Evolutionary conservation across 2,113 vertebrate genomes (phyloP).

Genomic region (Kobus ellipsiprymnus): DNA sequence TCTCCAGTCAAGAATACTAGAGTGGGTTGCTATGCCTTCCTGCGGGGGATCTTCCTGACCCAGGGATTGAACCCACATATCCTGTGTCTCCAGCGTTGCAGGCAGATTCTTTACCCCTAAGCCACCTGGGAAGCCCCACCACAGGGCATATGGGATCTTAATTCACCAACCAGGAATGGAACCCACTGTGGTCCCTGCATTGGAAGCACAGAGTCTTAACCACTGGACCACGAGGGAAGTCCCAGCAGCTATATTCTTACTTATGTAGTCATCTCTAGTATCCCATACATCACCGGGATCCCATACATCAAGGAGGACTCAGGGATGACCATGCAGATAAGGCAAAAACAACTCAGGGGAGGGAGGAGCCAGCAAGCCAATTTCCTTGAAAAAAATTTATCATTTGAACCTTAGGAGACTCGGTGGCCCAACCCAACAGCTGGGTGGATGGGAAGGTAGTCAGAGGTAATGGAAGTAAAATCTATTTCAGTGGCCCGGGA

Average conservation of each 20-base stretch:
- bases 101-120: not conserved
- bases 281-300: not conserved
- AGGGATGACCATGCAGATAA: not conserved
- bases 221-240: not conserved
- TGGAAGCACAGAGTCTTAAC: not conserved
- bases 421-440: not conserved
- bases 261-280: not conserved
- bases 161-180: not conserved
- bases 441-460: not conserved
- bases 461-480: not conserved
- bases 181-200: not conserved
- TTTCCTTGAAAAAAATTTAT: not conserved
- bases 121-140: not conserved
- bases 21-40: not conserved
- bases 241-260: not conserved
- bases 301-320: not conserved
- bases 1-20: not conserved
- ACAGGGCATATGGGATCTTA: not conserved
- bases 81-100: not conserved
- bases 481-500: not conserved
- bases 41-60: not conserved
- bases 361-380: not conserved
- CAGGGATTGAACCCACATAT: fast-evolving
- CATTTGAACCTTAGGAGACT: not conserved
- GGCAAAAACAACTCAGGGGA: not conserved